These are phyloP conservation scores for Scaptomyza tumidula DNA, from an alignment of 2,888 invertebrate genomes.

Conservation along the genomic window DNA sequence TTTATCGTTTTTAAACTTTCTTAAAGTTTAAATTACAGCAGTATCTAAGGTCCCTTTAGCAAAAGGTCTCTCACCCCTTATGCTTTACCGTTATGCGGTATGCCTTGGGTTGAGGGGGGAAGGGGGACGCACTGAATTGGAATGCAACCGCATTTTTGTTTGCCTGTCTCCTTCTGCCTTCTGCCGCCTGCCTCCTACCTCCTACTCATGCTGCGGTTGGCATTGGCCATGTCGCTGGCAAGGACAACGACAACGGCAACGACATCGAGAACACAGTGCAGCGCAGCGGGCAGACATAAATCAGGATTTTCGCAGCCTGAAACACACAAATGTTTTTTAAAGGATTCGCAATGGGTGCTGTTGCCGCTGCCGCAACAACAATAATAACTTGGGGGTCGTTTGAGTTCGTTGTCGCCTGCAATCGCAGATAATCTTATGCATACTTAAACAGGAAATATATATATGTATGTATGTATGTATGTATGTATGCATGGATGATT, in stretches of 20 bases:
- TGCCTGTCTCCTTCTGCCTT: conserved; percentile 36
- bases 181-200: conserved; percentile 18
- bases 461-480: conserved; percentile 1
- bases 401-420: conserved; percentile 55
- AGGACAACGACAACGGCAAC: conserved; percentile 38
- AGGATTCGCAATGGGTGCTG: conserved; percentile 60
- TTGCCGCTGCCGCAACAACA: conserved; percentile 29
- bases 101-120: conserved; percentile 23
- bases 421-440: conserved; percentile 76
- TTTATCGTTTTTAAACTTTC: conserved; percentile 61
- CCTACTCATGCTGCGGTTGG: conserved; percentile 66
- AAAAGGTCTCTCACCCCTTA: conserved; percentile 8
- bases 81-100: conserved; percentile 58
- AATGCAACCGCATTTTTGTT: conserved; percentile 70
- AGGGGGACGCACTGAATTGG: conserved; percentile 33
- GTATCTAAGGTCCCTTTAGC: conserved; percentile 1
- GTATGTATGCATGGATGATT: conserved; percentile 9
- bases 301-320: conserved; percentile 73
- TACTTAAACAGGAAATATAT: conserved; percentile 62
- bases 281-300: conserved; percentile 74
- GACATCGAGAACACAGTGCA: conserved; percentile 41
- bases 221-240: conserved; percentile 70
- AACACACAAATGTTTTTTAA: conserved; percentile 77
- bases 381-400: conserved; percentile 44
- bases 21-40: conserved; percentile 59